These are phyloP conservation scores for Helicoverpa armigera DNA, from an alignment of 1,140 invertebrate genomes.

Conservation along the genomic window DNA sequence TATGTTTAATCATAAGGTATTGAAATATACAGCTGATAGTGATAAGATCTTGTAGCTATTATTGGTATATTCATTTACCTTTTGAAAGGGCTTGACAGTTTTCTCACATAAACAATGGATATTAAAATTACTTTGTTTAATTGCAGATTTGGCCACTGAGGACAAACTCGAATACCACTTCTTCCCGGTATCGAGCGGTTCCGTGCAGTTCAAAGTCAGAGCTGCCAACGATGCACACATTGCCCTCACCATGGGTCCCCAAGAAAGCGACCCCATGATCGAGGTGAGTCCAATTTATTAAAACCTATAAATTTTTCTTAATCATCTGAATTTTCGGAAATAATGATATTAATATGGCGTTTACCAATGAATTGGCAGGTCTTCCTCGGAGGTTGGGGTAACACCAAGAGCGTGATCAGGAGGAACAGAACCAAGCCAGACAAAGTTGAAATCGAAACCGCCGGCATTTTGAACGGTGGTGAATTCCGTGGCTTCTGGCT, in stretches of 20 bases:
- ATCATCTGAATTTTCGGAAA: too few species aligned
- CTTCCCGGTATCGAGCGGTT: slow-evolving; percentile 89
- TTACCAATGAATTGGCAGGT: slow-evolving; percentile 84
- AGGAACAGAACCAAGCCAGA: slow-evolving; percentile 93
- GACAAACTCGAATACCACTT: slow-evolving; percentile 94
- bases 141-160: slow-evolving; percentile 91
- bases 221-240: slow-evolving; percentile 93
- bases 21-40: not conserved
- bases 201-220: slow-evolving; percentile 91
- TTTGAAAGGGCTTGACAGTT: not conserved
- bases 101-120: not conserved
- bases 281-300: slow-evolving; percentile 86
- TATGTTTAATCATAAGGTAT: too few species aligned
- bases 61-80: too few species aligned
- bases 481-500: slow-evolving; percentile 95
- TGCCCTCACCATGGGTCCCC: slow-evolving; percentile 89
- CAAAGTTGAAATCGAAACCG: slow-evolving; percentile 90
- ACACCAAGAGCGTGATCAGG: slow-evolving; percentile 93
- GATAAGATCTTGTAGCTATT: too few species aligned
- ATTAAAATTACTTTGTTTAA: slow-evolving; percentile 12
- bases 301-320: too few species aligned
- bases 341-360: not conserved
- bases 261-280: slow-evolving; percentile 91
- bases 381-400: slow-evolving; percentile 94
- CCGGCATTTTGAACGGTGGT: slow-evolving; percentile 89